A percentile compares a stretch with the other conserved stretches of the same genome.
phyloP scores from a whole-genome alignment of 1,140 invertebrate species.

The Oreohelix idahoensis region DNA sequence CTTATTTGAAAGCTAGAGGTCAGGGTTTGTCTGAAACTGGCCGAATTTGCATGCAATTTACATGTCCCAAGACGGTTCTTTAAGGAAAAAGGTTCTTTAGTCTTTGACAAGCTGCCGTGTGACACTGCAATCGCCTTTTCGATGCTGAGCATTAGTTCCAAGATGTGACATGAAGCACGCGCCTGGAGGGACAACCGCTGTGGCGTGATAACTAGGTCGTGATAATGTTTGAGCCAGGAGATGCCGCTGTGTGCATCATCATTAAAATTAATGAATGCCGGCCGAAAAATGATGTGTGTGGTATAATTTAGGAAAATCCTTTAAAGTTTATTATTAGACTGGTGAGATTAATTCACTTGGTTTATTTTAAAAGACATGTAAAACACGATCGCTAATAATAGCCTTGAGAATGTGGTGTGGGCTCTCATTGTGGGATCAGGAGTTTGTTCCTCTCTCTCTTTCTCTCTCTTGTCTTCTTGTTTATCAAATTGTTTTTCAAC shows the following conservation, averaged over 20 bases:
- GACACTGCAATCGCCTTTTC: not conserved
- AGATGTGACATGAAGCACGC: not conserved
- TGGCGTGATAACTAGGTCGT: not conserved
- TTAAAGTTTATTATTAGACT: not conserved
- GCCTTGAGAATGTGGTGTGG: too few species aligned
- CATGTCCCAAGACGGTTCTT: not conserved
- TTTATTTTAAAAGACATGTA: too few species aligned
- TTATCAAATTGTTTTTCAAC: too few species aligned
- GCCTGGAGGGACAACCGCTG: not conserved
- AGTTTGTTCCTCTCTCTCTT: too few species aligned
- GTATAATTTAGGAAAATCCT: not conserved
- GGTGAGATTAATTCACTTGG: not conserved
- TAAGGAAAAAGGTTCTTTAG: not conserved
- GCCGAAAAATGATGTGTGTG: not conserved
- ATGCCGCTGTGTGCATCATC: not conserved
- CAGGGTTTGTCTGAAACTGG: not conserved
- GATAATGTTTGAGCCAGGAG: not conserved
- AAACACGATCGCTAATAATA: too few species aligned
- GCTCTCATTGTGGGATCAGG: too few species aligned
- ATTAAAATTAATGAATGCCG: not conserved
- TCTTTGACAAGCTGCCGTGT: not conserved
- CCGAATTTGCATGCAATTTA: not conserved
- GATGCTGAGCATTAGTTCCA: not conserved
- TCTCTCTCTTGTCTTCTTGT: too few species aligned
- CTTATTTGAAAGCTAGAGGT: not conserved